Evolutionary conservation across 1,140 invertebrate genomes (phyloP).

Genomic region (Cardiocondyla obscurior): DNA sequence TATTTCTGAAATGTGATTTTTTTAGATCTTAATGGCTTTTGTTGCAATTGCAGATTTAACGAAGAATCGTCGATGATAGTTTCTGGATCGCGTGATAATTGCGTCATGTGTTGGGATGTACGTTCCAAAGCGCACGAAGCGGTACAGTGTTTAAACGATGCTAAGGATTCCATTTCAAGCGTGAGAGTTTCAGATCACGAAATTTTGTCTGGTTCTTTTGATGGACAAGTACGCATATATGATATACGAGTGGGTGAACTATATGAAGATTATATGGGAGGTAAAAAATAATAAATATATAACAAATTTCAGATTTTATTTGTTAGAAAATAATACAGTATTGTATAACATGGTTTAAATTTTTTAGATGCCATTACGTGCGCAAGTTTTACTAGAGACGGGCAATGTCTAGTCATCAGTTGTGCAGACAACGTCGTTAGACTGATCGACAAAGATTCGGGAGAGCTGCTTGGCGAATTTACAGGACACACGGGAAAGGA

Average conservation of each 20-base stretch:
- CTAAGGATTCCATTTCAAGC: conserved; percentile 96
- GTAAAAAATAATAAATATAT: conserved; percentile 80
- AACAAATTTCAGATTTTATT: neutral
- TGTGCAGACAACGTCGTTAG: conserved; percentile 92
- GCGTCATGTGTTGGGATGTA: conserved; percentile 95
- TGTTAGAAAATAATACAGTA: neutral
- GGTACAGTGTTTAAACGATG: conserved; percentile 93
- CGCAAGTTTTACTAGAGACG: conserved; percentile 91
- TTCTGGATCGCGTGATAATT: conserved; percentile 96
- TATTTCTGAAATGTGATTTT: neutral
- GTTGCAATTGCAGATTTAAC: conserved; percentile 88
- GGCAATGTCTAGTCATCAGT: conserved; percentile 93
- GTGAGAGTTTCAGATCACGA: conserved; percentile 94
- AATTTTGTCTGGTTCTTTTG: conserved; percentile 95
- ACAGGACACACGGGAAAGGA: conserved; percentile 91
- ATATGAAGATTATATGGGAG: conserved; percentile 93
- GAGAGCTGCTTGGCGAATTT: conserved; percentile 92
- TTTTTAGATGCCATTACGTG: conserved; percentile 89
- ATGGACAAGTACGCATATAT: conserved; percentile 94
- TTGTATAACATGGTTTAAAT: neutral
- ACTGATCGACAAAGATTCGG: conserved; percentile 95
- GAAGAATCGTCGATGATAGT: conserved; percentile 96
- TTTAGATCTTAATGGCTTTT: neutral
- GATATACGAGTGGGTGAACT: conserved; percentile 95
- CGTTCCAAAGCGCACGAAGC: conserved; percentile 89